Conservation (phyloP, 2,113 vertebrate species). For the Anoplopoma fimbria region DNA sequence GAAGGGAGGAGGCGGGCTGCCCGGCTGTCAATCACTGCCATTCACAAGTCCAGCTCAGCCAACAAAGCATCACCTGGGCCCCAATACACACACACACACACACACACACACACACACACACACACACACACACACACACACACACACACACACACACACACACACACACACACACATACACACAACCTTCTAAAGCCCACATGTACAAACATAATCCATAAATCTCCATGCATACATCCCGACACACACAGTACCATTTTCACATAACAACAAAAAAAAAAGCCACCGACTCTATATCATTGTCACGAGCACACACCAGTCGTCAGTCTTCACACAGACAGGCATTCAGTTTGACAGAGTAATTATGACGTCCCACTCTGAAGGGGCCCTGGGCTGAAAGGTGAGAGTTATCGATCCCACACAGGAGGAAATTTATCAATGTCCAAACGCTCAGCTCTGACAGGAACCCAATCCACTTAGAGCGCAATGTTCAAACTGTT, state of each 20-base stretch:
- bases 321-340: conserved; percentile 75
- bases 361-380: conserved; percentile 91
- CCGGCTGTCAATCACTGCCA: conserved; percentile 87
- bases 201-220: conserved; percentile 65
- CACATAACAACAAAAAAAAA: conserved; percentile 30
- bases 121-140: conserved; percentile 31
- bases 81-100: conserved; percentile 11
- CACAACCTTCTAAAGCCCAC: conserved; percentile 26
- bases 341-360: conserved; percentile 93
- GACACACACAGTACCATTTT: conserved; percentile 36
- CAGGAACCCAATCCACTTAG: conserved; percentile 85
- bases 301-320: conserved; percentile 44
- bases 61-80: conserved; percentile 81
- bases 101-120: conserved; percentile 19
- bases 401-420: conserved; percentile 93
- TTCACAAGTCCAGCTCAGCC: conserved; percentile 66
- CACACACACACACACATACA: conserved; percentile 31
- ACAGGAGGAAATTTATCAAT: conserved; percentile 96
- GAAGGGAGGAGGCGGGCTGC: conserved; percentile 79
- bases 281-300: conserved; percentile 19
- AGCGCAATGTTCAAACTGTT: conserved; percentile 72
- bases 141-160: conserved; percentile 46
- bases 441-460: conserved; percentile 86
- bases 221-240: conserved; percentile 52
- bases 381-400: conserved; percentile 82